A percentile compares a stretch with the other conserved stretches of the same genome.
These are phyloP conservation scores for Eleginops maclovinus DNA, from an alignment of 2,113 vertebrate genomes.

Conservation along the genomic window DNA sequence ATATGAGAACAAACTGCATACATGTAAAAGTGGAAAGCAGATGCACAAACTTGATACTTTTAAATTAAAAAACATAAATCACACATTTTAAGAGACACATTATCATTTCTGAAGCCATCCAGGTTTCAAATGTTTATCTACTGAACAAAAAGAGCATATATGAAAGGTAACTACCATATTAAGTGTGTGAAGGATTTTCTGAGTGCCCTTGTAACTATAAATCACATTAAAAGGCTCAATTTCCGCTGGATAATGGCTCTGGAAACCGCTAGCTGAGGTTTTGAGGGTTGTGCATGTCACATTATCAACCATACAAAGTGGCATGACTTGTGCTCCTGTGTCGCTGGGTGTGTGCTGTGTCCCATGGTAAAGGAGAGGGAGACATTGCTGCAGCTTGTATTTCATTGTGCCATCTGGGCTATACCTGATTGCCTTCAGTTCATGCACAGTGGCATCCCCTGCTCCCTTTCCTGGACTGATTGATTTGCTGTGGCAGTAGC, in stretches of 20 bases:
- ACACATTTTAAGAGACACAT: not conserved
- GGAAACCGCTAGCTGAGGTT: not conserved
- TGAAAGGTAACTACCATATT: not conserved
- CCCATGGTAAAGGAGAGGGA: conserved; percentile 17
- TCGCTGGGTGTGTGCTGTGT: conserved; percentile 13
- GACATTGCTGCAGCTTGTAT: conserved; percentile 43
- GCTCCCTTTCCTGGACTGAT: conserved; percentile 53
- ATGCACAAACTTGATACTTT: not conserved
- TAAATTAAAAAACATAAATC: not conserved
- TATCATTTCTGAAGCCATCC: not conserved
- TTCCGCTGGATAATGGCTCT: conserved; percentile 14
- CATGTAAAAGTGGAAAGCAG: not conserved
- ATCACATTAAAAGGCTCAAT: not conserved
- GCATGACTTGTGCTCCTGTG: conserved; percentile 30
- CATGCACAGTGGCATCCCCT: conserved; percentile 51
- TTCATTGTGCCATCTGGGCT: conserved; percentile 52
- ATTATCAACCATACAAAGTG: conserved; percentile 27
- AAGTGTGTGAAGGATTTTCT: not conserved
- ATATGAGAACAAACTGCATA: not conserved
- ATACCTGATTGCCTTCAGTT: conserved; percentile 62
- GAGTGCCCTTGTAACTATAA: conserved; percentile 11
- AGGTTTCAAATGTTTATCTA: not conserved
- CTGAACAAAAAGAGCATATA: not conserved
- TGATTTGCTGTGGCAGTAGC: conserved; percentile 59
- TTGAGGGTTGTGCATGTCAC: not conserved